A percentile compares a stretch with the other conserved stretches of the same genome.
phyloP scores from a whole-genome alignment of 1,140 invertebrate species.

The Colletes gigas region DNA sequence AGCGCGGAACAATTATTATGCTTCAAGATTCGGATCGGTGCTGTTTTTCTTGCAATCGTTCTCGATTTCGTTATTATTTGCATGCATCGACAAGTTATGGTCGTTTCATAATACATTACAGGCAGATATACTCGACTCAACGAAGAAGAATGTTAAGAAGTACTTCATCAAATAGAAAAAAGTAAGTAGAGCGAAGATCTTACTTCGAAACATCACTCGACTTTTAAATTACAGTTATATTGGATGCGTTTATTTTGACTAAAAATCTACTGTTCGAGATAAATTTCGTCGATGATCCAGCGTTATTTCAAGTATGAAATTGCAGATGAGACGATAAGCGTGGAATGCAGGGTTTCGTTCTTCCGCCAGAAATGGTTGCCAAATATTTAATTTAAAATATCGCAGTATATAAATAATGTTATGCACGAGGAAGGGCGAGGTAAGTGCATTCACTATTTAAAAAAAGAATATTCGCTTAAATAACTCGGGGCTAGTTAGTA shows the following conservation, averaged over 20 bases:
- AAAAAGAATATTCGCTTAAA: too few species aligned
- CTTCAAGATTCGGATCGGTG: not conserved
- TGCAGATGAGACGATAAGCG: constrained; percentile 41
- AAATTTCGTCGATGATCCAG: not conserved
- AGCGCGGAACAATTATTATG: constrained; percentile 1
- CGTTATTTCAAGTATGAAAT: constrained; percentile 26
- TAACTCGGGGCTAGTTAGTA: too few species aligned
- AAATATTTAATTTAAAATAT: constrained; percentile 57
- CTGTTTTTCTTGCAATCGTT: too few species aligned
- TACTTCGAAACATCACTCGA: too few species aligned
- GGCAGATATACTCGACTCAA: too few species aligned
- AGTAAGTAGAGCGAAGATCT: too few species aligned
- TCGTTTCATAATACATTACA: too few species aligned
- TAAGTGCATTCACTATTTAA: not conserved
- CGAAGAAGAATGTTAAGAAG: too few species aligned
- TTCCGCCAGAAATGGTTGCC: constrained; percentile 48
- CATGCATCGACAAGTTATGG: too few species aligned
- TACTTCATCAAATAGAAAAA: too few species aligned
- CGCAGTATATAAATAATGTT: constrained; percentile 27
- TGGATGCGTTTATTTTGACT: not conserved
- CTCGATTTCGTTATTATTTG: too few species aligned
- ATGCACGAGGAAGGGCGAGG: not conserved
- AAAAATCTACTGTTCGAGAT: too few species aligned
- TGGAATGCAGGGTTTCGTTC: constrained; percentile 39
- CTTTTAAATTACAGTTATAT: not conserved